Base-by-base conservation (phyloP, 2,888 invertebrate genomes). In the Cheilosia urbana region DNA sequence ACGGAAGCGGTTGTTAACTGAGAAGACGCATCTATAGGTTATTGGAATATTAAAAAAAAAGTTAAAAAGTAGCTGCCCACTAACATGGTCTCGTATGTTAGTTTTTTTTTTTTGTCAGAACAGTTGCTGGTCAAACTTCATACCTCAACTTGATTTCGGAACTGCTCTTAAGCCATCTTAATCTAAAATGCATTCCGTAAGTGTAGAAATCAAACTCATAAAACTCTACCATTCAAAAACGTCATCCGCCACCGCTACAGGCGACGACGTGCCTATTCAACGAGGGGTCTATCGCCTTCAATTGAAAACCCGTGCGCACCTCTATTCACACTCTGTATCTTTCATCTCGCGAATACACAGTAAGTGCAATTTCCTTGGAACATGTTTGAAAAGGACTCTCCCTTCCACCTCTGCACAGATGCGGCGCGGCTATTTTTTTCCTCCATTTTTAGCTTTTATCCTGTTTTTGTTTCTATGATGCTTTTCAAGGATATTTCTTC, bases 401-500 rank as follows among this genome's bases (percentile, higher is more conserved):
- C 15, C 24, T 45, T 51, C 68, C 68, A 57, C 45, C 17, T 47
- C 4, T 53, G 13, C 19, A 3, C 15, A 37, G 68, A 60, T 57
- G 40, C 40, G 47, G 45, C 40, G 45, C 15, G 53, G 76, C 51
- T 42, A 65, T 58, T 21, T 47, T 47, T 55, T 73, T 15, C 47
- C 45, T 17, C 13, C 15, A 42, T 63, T 45, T 68, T 30, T 34
- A 60, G 58, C 49, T 45, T 21, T 37, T 17, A 53, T 19, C 21
- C 27, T 65, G 42, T 72, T 84, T 84, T 75, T 72, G 37, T 75
- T 75, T 69, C 60, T 63, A 53, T 49, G 72, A 53, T 49, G 72
- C 55, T 72, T 72, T 85, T 81, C 76, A 85, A 81, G 85, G 81
- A 85, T 85, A 77, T 85, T 77, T 76, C 75, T 72, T 40, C 80